phyloP scores from a whole-genome alignment of 2,113 vertebrate genomes.

The Neoarius graeffei region DNA sequence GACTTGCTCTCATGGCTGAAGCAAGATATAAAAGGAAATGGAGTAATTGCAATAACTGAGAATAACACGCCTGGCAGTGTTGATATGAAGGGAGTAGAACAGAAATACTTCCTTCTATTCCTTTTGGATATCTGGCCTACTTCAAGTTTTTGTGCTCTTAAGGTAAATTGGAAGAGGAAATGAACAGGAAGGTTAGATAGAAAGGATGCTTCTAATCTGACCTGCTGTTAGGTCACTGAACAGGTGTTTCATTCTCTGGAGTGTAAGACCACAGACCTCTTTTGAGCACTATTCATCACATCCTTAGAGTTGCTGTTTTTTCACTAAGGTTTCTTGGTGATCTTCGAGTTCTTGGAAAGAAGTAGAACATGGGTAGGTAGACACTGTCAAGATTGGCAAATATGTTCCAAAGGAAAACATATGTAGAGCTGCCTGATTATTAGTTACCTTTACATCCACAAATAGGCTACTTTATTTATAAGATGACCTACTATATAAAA shows the following conservation, averaged over 20 bases:
- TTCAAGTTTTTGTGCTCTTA: not conserved
- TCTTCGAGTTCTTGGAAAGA: not conserved
- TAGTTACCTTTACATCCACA: not conserved
- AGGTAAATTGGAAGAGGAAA: not conserved
- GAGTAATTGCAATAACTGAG: conserved; percentile 14
- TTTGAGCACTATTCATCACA: not conserved
- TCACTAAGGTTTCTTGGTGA: not conserved
- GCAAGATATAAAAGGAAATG: conserved; percentile 13
- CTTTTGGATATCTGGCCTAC: not conserved
- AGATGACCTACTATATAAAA: not conserved
- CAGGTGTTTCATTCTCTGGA: not conserved
- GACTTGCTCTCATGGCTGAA: not conserved
- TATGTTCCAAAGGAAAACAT: not conserved
- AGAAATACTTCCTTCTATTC: not conserved
- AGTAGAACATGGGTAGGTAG: not conserved
- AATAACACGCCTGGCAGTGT: conserved; percentile 5
- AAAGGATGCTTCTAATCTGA: conserved; percentile 19
- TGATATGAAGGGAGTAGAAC: not conserved
- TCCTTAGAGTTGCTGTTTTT: not conserved
- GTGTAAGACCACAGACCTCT: not conserved
- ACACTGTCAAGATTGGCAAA: not conserved
- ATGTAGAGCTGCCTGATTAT: not conserved
- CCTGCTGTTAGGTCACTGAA: not conserved
- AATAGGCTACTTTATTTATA: not conserved
- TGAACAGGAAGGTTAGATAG: not conserved